Base-by-base conservation (phyloP, 1,140 invertebrate species). In the Drosophila jambulina region DNA sequence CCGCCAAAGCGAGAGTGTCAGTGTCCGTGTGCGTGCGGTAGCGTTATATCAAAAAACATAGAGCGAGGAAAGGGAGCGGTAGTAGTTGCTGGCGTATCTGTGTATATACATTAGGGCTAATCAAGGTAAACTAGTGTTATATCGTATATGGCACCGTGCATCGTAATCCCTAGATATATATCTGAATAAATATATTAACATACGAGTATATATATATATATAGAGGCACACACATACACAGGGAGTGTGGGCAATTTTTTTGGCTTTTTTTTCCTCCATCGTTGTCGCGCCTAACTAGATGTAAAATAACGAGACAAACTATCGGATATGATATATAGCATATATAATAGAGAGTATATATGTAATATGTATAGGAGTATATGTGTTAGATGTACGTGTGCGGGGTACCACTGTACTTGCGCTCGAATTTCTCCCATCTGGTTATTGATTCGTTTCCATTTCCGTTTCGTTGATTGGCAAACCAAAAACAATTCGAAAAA, bases 391-490 rank as follows among this genome's bases (percentile, higher is more conserved):
- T 75, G 53, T 76, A 57, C 38, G 62, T 59, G 74, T 68, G 63
- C 49, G 49, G 62, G 74, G 32, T 76, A 75, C 62, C 70, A 65
- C 62, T 82, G 76, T 82, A 76, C 56, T 82, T 51, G 59, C 57
- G 62, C 63, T 59, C 74, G 46, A 76, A 59, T 61, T 57, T 58
- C 67, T 63, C 42, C 53, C 62, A 62, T 65, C 60, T 61, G 63
- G 68, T 85, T 69, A 78, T 65, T 48, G 49, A 79, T 58, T 60
- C 42, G 42, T 43, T 43, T 48, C 40, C 58, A 62, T 71, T 67
- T 83, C 70, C 78, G 61, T 79, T 90, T 81, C 77, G 75, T 82
- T 91, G 76, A 91, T 91, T 91, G 83, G 83, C 80, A 91, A 87
- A 76, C 75, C 71, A 91, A 72, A 78, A 76, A 82, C 83, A 74